phyloP scores from a whole-genome alignment of 2,888 invertebrate genomes.

The Seira sanloemensis region DNA sequence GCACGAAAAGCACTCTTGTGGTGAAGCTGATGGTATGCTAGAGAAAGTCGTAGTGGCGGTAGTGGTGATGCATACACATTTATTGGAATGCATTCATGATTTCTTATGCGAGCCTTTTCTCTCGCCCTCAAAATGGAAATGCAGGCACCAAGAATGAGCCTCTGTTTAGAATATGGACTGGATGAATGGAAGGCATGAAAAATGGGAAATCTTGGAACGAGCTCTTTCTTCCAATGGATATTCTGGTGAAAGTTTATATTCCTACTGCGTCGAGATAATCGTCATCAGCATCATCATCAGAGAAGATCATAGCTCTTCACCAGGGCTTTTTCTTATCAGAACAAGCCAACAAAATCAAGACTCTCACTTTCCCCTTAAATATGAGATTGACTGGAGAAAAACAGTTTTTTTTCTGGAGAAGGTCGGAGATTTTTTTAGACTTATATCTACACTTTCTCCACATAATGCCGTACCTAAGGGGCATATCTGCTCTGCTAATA shows the following conservation, averaged over 20 bases:
- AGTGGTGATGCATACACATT: background rate
- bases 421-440: too few species aligned
- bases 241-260: background rate
- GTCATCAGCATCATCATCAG: background rate
- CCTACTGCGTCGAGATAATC: background rate
- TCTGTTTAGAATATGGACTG: background rate
- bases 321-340: background rate
- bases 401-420: background rate
- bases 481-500: background rate
- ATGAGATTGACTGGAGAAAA: background rate
- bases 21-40: background rate
- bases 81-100: background rate
- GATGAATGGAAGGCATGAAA: background rate
- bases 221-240: background rate
- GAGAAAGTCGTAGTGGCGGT: background rate
- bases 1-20: constrained; percentile 12
- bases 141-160: background rate
- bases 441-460: background rate
- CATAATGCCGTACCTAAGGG: background rate
- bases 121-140: background rate
- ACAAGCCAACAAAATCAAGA: constrained; percentile 7
- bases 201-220: background rate
- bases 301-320: background rate
- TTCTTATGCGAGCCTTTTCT: background rate
- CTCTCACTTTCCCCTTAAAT: background rate